A percentile compares a stretch with the other conserved stretches of the same genome.
Conservation (phyloP, 30 jellyfish, hydroid and myxozoan species). For the Hydractinia echinata region DNA sequence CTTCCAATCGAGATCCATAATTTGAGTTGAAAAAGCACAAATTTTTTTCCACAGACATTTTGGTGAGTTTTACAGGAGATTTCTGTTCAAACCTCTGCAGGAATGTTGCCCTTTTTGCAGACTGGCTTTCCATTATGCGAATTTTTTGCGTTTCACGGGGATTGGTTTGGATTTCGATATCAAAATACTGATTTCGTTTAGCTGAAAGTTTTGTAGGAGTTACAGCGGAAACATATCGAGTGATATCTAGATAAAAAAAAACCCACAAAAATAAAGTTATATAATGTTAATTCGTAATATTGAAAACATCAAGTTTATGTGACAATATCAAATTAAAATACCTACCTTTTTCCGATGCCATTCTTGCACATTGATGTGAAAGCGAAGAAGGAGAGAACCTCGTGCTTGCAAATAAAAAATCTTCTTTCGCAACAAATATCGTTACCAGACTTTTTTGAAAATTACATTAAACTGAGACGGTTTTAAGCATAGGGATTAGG, state of each 20-base stretch:
- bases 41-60: not conserved
- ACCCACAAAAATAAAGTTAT: no score
- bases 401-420: no score
- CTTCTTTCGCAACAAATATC: no score
- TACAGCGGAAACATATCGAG: not conserved
- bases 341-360: no score
- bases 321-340: no score
- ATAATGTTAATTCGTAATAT: no score
- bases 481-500: no score
- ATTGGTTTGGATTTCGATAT: not conserved
- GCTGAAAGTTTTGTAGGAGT: not conserved
- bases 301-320: no score
- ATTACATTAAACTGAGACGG: no score
- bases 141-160: not conserved
- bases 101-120: not conserved
- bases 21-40: not conserved
- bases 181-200: not conserved
- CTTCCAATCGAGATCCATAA: not conserved
- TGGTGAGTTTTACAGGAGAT: not conserved
- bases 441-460: no score
- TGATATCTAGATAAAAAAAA: not conserved
- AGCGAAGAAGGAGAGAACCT: no score
- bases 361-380: no score
- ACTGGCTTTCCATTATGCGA: conserved; percentile 1
- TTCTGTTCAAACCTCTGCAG: not conserved